These are phyloP conservation scores for Anneissia japonica DNA, from an alignment of 35 echinoderm and acorn worm genomes.

Conservation along the genomic window DNA sequence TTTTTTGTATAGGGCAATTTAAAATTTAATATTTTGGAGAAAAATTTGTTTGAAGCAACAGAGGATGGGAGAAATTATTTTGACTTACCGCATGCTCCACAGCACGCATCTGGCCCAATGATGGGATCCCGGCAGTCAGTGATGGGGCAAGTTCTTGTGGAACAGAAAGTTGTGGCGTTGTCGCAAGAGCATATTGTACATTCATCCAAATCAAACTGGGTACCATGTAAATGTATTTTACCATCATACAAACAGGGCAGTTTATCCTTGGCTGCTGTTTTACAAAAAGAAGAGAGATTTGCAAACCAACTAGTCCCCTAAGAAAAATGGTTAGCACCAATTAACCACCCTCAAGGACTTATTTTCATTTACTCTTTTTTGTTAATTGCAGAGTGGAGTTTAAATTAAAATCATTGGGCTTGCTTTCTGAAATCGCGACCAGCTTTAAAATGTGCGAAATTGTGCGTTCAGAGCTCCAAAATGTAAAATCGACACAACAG, in stretches of 20 bases:
- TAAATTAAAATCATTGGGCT: background rate
- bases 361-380: background rate
- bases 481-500: background rate
- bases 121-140: slow-evolving; percentile 53
- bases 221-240: slow-evolving; percentile 34
- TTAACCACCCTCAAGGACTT: background rate
- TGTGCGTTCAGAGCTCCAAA: background rate
- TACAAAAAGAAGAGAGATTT: background rate
- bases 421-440: background rate
- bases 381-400: background rate
- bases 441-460: too few species aligned
- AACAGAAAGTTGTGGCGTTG: slow-evolving; percentile 72
- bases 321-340: background rate
- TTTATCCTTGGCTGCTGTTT: background rate
- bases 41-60: background rate
- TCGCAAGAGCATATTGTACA: slow-evolving; percentile 67
- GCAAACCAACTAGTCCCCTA: background rate
- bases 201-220: slow-evolving; percentile 50
- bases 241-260: slow-evolving; percentile 54
- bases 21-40: too few species aligned
- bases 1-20: too few species aligned
- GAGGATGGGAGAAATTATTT: background rate
- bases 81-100: slow-evolving; percentile 88
- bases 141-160: slow-evolving; percentile 57
- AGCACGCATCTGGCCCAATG: slow-evolving; percentile 58